Base-by-base conservation (phyloP, 2,888 invertebrate genomes). In the Troglohyphantes excavatus region DNA sequence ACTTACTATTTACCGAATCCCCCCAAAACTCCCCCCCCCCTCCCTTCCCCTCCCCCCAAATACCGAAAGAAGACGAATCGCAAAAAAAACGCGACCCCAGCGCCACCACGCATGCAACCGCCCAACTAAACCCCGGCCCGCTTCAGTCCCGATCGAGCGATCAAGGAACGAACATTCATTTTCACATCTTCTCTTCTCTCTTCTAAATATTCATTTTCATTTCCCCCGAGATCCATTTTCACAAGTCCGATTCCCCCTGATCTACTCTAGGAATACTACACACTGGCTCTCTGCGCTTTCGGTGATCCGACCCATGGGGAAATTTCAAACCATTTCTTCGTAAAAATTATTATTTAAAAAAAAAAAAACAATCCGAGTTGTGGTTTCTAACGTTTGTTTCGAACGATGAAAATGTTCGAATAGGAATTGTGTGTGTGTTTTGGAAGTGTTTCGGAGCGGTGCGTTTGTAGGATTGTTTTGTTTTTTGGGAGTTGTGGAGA, bases 81-180 rank as follows among this genome's bases (percentile, higher is more conserved):
- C n/a, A n/a, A n/a, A 53, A 53, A 53, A n/a, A n/a, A 13, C 29
- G 27, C 72, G 21, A 19, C 73, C 2, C 21, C 59, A 75, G 59
- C 88, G 88, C 82, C 82, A 76, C 88, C 88, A 82, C 43, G 53
- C 76, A 26, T 59, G 43, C 39, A 89, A 75, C 68, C 70, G 29
- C 21, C 21, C 68, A 82, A 82, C 82, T 82, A 76, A 81, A 75
- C 63, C 23, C 29, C 76, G 75, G 39, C 68, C 59, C 6, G 39
- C 26, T 19, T 39, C 82, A 82, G 82, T 82, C 72, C 76, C 82
- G 46, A 72, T 72, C 72, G 21, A 72, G 72, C n/a, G n/a, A 13
- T 53, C 53, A 53, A 53, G 5, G 5, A n/a, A n/a, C 13, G n/a
- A 53, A 13, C 17, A 39, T 53, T 53, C 53, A 13, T n/a, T 53